Evolutionary conservation across 2,113 vertebrate species (phyloP).

Genomic region (Meleagris gallopavo): DNA sequence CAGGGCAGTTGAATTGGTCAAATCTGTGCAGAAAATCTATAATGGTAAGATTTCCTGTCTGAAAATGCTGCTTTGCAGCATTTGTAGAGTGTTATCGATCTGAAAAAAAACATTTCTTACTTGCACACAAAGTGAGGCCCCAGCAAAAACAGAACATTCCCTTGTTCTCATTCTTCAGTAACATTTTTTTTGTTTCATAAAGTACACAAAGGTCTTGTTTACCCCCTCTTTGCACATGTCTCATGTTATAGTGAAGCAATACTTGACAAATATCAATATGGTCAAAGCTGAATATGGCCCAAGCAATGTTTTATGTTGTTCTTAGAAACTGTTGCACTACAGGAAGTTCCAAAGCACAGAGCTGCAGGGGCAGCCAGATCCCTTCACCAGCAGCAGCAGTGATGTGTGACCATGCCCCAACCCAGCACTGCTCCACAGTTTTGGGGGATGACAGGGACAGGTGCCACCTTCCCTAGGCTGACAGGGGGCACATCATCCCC

Average conservation of each 20-base stretch:
- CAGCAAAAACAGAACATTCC: not conserved
- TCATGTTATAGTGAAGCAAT: not conserved
- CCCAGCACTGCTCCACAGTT: not conserved
- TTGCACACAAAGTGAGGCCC: not conserved
- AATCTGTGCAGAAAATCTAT: not conserved
- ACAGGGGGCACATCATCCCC: not conserved
- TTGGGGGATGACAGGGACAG: not conserved
- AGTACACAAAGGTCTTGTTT: not conserved
- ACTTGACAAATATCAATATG: not conserved
- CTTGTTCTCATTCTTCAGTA: not conserved
- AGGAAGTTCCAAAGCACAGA: not conserved
- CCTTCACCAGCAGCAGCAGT: not conserved
- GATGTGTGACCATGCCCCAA: not conserved
- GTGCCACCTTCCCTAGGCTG: not conserved
- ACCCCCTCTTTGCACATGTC: not conserved
- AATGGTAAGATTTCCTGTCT: not conserved
- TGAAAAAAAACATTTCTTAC: not conserved
- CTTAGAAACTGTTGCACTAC: not conserved
- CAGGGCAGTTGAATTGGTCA: not conserved
- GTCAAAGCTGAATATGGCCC: not conserved
- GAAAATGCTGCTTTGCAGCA: not conserved
- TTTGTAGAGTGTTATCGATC: not conserved
- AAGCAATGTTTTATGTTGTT: conserved; percentile 4
- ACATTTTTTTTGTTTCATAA: not conserved
- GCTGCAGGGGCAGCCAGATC: not conserved